Evolutionary conservation across 2,113 vertebrate species (phyloP), one percentile per base, ranked within the genome.

Genomic region (Orthochromis malagaraziensis): DNA sequence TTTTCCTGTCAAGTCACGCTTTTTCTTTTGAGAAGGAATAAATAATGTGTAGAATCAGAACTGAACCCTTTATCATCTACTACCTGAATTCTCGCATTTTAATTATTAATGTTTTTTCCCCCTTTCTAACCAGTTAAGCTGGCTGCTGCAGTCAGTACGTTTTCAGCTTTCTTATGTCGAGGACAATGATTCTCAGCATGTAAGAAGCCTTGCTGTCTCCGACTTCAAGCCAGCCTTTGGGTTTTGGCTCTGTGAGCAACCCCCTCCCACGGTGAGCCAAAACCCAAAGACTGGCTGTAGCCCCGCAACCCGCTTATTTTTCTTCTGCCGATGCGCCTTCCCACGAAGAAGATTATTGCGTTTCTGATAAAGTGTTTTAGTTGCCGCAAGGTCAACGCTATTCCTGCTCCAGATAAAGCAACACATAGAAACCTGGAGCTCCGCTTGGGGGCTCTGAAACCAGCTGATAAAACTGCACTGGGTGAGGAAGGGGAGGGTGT

Each of bases 341-440:
- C 68, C 19, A 40, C 29, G 40, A 87, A 94, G 92, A 79, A 91
- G 91, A 96, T 95, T 95, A 94, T 90, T 91, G 91, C 79, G 83
- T 54, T 80, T 57, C 82, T 83, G 95, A 96, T 96, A 94, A 95
- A 95, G 91, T 91, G 92, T 95, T 93, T 93, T 91, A 90, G 88
- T 89, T 87, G 88, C 91, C 54, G 77, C 96, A 93, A 96, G 94
- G 96, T 96, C 94, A 95, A 85, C 68, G 65, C 84, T 93, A 94
- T 94, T 95, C 92, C 81, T 85, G 90, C 85, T 91, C 63, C 90
- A 92, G 95, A 95, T 95, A 93, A 93, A 94, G 91, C 87, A 84
- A 92, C 89, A 85, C 83, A 89, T 73, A 70, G 88, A 91, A 88
- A 88, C 91, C 85, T 57, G 77, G 90, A 53, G 84, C 82, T 87